Evolutionary conservation across 1,140 invertebrate species (phyloP).

Genomic region (Trachymyrmex cornetzi): DNA sequence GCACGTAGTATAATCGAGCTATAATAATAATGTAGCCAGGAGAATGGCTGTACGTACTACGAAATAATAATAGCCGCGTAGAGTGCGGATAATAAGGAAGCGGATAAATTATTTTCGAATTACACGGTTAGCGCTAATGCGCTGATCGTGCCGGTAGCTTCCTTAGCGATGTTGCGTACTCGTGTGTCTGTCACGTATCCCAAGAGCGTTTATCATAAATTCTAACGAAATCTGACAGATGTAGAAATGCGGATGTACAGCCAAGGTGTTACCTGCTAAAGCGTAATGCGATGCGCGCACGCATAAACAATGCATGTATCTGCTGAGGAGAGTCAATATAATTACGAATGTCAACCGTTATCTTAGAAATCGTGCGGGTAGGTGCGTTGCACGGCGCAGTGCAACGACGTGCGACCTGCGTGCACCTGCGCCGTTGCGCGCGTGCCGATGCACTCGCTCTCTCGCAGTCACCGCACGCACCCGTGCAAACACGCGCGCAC

Average conservation of each 20-base stretch:
- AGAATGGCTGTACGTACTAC: slow-evolving; percentile 46
- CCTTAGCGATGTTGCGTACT: slow-evolving; percentile 7
- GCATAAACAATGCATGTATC: slow-evolving; percentile 77
- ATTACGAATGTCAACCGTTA: slow-evolving; percentile 84
- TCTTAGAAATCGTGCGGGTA: slow-evolving; percentile 86
- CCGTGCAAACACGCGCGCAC: slow-evolving; percentile 35
- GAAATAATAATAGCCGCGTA: slow-evolving; percentile 56
- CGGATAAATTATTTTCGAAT: slow-evolving; percentile 65
- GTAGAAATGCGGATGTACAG: slow-evolving; percentile 39
- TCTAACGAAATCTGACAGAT: slow-evolving; percentile 55
- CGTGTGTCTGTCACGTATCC: neutral
- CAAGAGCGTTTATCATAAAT: slow-evolving; percentile 25
- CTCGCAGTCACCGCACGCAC: slow-evolving; percentile 39
- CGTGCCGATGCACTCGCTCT: slow-evolving; percentile 66
- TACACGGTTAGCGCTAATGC: slow-evolving; percentile 61
- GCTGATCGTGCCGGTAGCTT: slow-evolving; percentile 59
- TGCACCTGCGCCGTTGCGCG: slow-evolving; percentile 79
- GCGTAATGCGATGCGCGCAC: neutral
- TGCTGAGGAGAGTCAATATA: slow-evolving; percentile 77
- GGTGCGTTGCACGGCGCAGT: slow-evolving; percentile 69
- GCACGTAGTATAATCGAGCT: slow-evolving; percentile 43
- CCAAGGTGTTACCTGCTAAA: slow-evolving; percentile 48
- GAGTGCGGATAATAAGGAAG: slow-evolving; percentile 62
- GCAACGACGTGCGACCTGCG: slow-evolving; percentile 65
- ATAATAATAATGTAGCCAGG: slow-evolving; percentile 48